Base-by-base conservation (phyloP, 2,888 invertebrate genomes). In the Strigamia maritima region DNA sequence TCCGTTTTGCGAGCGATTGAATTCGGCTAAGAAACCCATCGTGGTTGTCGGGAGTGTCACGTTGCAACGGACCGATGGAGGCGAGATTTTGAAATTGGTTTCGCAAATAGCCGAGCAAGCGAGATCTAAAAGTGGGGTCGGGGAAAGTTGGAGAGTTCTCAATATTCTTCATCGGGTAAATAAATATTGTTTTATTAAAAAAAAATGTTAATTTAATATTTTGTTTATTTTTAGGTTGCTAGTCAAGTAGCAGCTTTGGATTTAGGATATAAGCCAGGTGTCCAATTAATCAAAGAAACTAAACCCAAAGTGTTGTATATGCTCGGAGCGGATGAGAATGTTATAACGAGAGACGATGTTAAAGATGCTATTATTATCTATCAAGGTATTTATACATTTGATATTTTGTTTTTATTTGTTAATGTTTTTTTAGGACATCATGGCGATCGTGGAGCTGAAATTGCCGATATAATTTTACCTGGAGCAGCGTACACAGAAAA, bases 401-500 rank as follows among this genome's bases (percentile, higher is more conserved):
- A n/a, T n/a, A n/a, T n/a, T n/a, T n/a, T n/a, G n/a, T n/a, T n/a
- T 54, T 22, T 54, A 19, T 22, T 4, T 4, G 7, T 4, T 4
- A 31, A 31, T 31, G 31, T n/a, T n/a, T 19, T 65, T 75, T 49
- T 14, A 94, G 95, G 96, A 78, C 97, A 97, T 88, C 98, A 98
- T 87, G 99, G 99, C 80, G 99, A 99, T 87, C 89, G 87, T 80
- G 98, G 98, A 79, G 99, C 98, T 0, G 87, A 90, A 60, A 92
- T 95, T 82, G 98, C 99, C 49, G 97, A 99, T 87, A 91, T 94
- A 1, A 90, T 99, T 80, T 87, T 99, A 14, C 97, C 99, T 1
- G 95, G 98, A 81, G 96, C 97, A 7, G 98, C 99, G 0, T 99
- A 98, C 87, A 99, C 99, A 0, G 99, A 99, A 89, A 99, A 99